Percentiles rank a stretch among this genome's conserved stretches.
phyloP scores from a whole-genome alignment of 2,888 invertebrate genomes.

The Shargacucullia verbasci region DNA sequence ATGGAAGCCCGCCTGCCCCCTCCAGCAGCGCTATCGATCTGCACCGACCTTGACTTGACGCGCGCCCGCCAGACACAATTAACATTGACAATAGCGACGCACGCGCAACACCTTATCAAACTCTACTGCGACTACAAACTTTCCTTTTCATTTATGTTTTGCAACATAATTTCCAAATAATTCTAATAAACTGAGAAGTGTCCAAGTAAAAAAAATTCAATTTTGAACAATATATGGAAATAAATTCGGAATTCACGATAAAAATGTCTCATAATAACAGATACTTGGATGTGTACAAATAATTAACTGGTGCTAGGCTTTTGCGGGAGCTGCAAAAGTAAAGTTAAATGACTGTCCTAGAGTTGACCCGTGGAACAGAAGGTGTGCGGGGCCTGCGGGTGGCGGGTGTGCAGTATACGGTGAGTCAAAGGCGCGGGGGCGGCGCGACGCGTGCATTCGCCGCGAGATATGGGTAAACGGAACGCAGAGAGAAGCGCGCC shows the following conservation, averaged over 20 bases:
- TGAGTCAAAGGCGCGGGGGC: constrained; percentile 82
- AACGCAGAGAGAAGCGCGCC: constrained; percentile 81
- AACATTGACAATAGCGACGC: constrained; percentile 82
- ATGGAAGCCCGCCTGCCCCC: constrained; percentile 63
- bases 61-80: constrained; percentile 77
- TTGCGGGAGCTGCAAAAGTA: constrained; percentile 45
- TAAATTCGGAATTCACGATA: neutral
- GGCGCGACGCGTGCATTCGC: constrained; percentile 81
- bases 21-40: constrained; percentile 75
- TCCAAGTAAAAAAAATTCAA: neutral
- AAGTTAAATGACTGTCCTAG: constrained; percentile 73
- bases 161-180: neutral
- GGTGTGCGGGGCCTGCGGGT: constrained; percentile 59
- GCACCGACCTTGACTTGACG: constrained; percentile 83
- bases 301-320: constrained; percentile 12
- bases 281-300: constrained; percentile 4
- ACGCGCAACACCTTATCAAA: constrained; percentile 71
- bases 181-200: neutral
- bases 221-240: neutral
- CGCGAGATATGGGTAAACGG: constrained; percentile 88
- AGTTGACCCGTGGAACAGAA: constrained; percentile 69
- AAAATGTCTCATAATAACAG: constrained; percentile 8
- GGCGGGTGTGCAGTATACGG: constrained; percentile 61
- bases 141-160: constrained; percentile 68
- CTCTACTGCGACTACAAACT: constrained; percentile 61